Conservation (phyloP, 2,113 vertebrate species). For the Amazona guildingii region DNA sequence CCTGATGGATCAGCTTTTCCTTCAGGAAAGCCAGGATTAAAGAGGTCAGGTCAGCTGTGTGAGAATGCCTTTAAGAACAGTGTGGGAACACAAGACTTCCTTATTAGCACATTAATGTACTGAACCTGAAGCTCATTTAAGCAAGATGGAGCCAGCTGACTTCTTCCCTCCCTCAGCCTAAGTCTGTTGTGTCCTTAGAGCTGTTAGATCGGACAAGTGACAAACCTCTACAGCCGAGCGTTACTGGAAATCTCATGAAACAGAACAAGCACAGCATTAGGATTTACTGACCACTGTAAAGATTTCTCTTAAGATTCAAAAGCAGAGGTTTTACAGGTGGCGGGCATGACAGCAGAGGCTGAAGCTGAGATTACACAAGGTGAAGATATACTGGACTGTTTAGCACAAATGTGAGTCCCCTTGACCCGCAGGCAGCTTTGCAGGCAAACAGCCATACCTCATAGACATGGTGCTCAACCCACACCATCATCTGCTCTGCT, state of each 20-base stretch:
- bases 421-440: accelerated
- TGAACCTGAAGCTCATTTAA: constrained; percentile 31
- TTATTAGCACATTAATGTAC: constrained; percentile 22
- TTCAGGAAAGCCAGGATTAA: constrained; percentile 63
- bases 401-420: not conserved
- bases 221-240: not conserved
- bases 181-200: not conserved
- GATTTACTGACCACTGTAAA: constrained; percentile 34
- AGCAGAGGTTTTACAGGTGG: not conserved
- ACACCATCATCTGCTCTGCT: not conserved
- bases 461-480: too few species aligned
- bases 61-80: constrained; percentile 9
- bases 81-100: constrained; percentile 30
- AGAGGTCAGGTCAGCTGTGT: constrained; percentile 44
- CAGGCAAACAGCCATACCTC: not conserved
- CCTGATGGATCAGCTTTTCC: constrained; percentile 31
- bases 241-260: constrained; percentile 27
- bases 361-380: not conserved
- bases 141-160: not conserved
- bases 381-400: not conserved
- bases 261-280: not conserved
- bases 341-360: not conserved
- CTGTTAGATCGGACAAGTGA: not conserved
- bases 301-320: constrained; percentile 24
- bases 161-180: not conserved